phyloP scores from a whole-genome alignment of 2,888 invertebrate genomes.

The Tholera decimalis region DNA sequence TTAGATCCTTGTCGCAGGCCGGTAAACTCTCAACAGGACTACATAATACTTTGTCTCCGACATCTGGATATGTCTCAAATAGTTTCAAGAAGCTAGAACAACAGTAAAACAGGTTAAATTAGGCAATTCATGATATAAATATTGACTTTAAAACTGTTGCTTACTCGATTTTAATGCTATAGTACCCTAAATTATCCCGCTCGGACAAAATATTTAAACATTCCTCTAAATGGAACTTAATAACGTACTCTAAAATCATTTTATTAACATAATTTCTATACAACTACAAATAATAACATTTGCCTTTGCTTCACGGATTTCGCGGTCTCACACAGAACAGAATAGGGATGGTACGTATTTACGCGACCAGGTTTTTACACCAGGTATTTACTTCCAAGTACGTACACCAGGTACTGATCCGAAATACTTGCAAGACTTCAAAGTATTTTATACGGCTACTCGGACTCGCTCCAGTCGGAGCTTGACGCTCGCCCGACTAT shows the following conservation, averaged over 20 bases:
- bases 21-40: slow-evolving; percentile 92
- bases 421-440: too few species aligned
- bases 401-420: too few species aligned
- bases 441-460: too few species aligned
- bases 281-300: not conserved
- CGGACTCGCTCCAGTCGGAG: too few species aligned
- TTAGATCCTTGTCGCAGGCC: slow-evolving; percentile 92
- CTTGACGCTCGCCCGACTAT: too few species aligned
- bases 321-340: too few species aligned
- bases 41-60: slow-evolving; percentile 93
- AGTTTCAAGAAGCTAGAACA: slow-evolving; percentile 93
- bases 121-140: slow-evolving; percentile 4
- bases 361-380: too few species aligned
- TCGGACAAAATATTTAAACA: slow-evolving; percentile 92
- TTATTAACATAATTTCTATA: slow-evolving; percentile 20
- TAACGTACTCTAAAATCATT: slow-evolving; percentile 91
- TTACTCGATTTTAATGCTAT: slow-evolving; percentile 94
- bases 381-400: too few species aligned
- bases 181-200: slow-evolving; percentile 92
- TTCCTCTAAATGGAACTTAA: slow-evolving; percentile 92
- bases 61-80: slow-evolving; percentile 93
- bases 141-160: slow-evolving; percentile 61
- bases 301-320: too few species aligned
- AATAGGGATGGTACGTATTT: too few species aligned
- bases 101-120: not conserved